Evolutionary conservation across 2,888 invertebrate genomes (phyloP).

Genomic region (Callimorpha dominula): DNA sequence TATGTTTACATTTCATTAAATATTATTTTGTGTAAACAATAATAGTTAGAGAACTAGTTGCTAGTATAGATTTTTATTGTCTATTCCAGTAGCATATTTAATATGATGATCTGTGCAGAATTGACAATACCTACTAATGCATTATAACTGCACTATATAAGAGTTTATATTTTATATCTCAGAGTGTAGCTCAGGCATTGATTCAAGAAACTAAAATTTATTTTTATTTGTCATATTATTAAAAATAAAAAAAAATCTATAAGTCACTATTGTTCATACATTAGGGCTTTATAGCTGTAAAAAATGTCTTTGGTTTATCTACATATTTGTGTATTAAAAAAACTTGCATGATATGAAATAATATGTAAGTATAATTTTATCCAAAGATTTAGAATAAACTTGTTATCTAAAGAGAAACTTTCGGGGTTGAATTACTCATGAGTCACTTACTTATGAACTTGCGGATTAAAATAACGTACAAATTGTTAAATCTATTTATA

Average conservation of each 20-base stretch:
- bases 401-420: constrained; percentile 61
- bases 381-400: constrained; percentile 30
- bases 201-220: background rate
- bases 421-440: constrained; percentile 61
- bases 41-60: background rate
- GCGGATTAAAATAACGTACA: constrained; percentile 66
- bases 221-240: background rate
- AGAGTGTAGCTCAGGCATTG: background rate
- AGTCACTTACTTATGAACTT: constrained; percentile 50
- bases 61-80: background rate
- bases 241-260: background rate
- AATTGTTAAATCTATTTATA: constrained; percentile 68
- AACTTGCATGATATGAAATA: constrained; percentile 28
- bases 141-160: background rate
- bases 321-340: constrained; percentile 39
- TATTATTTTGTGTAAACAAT: no score
- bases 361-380: constrained; percentile 34
- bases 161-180: background rate
- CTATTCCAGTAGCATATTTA: background rate
- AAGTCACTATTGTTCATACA: background rate
- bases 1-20: no score
- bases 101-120: background rate
- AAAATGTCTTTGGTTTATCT: constrained; percentile 47
- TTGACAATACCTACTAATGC: background rate
- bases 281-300: background rate